Conservation (phyloP, 2,888 invertebrate species). For the Dolichomitus sp. region DNA sequence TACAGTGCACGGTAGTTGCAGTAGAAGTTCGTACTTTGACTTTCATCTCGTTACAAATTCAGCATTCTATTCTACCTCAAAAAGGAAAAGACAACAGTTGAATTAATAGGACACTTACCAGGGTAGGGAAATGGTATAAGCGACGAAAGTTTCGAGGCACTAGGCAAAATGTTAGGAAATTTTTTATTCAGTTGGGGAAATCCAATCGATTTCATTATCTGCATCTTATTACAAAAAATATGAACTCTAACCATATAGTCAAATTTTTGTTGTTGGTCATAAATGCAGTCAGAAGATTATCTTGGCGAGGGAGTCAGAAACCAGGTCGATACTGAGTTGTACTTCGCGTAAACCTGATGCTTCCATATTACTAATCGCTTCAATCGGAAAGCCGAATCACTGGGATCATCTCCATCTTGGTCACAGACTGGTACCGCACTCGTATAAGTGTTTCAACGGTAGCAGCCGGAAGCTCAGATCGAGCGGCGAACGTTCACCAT, state of each 20-base stretch:
- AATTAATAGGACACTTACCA: neutral
- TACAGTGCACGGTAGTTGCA: constrained; percentile 15
- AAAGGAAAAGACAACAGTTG: constrained; percentile 10
- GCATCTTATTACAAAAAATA: too few species aligned
- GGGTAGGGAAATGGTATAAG: neutral
- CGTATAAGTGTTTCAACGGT: constrained; percentile 1
- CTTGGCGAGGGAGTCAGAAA: neutral
- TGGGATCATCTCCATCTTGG: constrained; percentile 71
- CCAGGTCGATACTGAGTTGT: neutral
- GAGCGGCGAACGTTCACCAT: neutral
- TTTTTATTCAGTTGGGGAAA: neutral
- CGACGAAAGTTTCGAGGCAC: neutral
- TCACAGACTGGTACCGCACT: constrained; percentile 57
- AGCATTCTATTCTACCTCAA: too few species aligned
- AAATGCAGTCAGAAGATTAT: too few species aligned
- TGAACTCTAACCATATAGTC: too few species aligned
- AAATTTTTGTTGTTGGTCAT: too few species aligned
- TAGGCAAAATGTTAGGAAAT: neutral
- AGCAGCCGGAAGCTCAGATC: constrained; percentile 1
- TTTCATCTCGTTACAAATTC: constrained; percentile 77
- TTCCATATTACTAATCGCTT: constrained; percentile 69
- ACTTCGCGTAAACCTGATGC: neutral
- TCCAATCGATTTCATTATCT: too few species aligned
- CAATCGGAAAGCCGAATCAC: constrained; percentile 79
- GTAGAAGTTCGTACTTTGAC: constrained; percentile 20